Evolutionary conservation across 2,797 vertebrate species (phyloP).

Genomic region (Chiloscyllium punctatum): DNA sequence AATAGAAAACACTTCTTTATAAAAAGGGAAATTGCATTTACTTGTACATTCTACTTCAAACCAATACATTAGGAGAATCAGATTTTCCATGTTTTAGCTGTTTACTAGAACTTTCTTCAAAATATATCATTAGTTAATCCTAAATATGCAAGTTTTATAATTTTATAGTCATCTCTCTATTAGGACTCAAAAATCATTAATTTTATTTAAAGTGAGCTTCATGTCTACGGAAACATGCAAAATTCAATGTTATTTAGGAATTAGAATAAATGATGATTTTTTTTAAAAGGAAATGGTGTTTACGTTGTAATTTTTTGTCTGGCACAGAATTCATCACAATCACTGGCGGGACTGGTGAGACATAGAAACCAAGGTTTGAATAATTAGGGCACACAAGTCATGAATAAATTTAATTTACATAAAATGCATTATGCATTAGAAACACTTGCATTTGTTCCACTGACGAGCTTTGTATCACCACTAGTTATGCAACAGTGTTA

Average conservation of each 20-base stretch:
- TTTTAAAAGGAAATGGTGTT: not conserved
- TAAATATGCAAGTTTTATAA: not conserved
- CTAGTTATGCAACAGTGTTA: not conserved
- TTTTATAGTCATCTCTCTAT: not conserved
- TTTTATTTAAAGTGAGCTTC: not conserved
- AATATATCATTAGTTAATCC: not conserved
- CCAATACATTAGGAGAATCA: not conserved
- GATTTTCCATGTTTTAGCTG: not conserved
- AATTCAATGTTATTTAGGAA: not conserved
- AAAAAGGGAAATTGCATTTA: not conserved
- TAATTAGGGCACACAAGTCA: not conserved
- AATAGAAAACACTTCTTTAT: not conserved
- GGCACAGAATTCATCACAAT: not conserved
- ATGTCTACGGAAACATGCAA: not conserved
- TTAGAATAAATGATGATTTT: not conserved
- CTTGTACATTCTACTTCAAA: not conserved
- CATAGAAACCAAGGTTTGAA: not conserved
- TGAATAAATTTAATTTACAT: not conserved
- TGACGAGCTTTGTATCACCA: not conserved
- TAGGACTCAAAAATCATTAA: not conserved
- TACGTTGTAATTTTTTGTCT: not conserved
- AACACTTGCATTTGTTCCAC: not conserved
- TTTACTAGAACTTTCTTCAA: not conserved
- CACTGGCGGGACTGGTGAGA: not conserved
- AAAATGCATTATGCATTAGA: slow-evolving; percentile 1